Conservation (phyloP, 2,797 vertebrate genomes). For the Melanotaenia trifasciata region DNA sequence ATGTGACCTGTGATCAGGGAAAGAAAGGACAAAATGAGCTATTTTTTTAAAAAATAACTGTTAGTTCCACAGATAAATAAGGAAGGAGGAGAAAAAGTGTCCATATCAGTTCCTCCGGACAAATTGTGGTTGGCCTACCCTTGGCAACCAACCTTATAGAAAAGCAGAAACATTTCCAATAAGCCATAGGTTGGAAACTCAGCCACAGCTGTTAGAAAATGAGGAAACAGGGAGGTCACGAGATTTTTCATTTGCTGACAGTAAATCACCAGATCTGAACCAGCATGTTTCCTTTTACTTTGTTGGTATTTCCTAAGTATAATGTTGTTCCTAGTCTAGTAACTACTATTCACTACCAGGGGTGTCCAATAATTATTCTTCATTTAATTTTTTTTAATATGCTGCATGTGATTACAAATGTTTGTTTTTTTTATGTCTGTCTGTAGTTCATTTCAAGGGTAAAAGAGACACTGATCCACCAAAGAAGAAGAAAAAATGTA, state of each 20-base stretch:
- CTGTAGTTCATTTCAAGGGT: slow-evolving; percentile 76
- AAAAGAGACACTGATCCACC: slow-evolving; percentile 62
- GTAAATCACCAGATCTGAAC: not conserved
- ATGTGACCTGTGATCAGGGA: not conserved
- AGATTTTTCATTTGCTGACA: not conserved
- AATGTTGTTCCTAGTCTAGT: not conserved
- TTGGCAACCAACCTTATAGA: not conserved
- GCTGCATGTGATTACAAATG: not conserved
- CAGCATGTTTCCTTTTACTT: not conserved
- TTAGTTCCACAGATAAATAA: not conserved
- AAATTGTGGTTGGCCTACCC: not conserved
- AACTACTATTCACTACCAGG: not conserved
- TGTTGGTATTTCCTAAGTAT: not conserved
- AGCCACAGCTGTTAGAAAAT: not conserved
- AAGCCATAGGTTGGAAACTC: not conserved
- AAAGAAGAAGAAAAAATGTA: slow-evolving; percentile 84
- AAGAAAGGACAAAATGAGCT: not conserved
- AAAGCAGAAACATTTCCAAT: not conserved
- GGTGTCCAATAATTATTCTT: not conserved
- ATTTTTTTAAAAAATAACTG: not conserved
- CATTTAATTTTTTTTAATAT: not conserved
- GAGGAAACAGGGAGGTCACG: not conserved
- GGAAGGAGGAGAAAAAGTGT: not conserved
- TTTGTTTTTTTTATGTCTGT: slow-evolving; percentile 24
- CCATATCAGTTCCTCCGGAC: not conserved